phyloP scores from a whole-genome alignment of 2,113 vertebrate genomes.

The Okapia johnstoni region DNA sequence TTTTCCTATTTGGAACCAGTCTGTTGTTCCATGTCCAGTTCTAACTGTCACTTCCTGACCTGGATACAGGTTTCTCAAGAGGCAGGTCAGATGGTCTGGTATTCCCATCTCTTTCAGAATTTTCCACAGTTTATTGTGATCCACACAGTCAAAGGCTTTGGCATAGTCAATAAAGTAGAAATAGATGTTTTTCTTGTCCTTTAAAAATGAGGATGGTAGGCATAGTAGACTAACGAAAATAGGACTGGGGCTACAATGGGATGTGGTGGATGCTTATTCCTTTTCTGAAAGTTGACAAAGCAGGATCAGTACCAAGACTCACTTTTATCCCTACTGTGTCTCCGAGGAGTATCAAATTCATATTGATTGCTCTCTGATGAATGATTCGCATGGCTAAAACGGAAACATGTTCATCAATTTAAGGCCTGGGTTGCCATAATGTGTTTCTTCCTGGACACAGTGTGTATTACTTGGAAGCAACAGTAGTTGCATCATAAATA shows the following conservation, averaged over 20 bases:
- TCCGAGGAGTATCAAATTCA: slow-evolving; percentile 54
- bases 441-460: slow-evolving; percentile 32
- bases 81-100: too few species aligned
- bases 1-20: too few species aligned
- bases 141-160: too few species aligned
- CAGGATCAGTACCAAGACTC: neutral
- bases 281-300: slow-evolving; percentile 16
- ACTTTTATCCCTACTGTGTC: neutral
- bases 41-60: too few species aligned
- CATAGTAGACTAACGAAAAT: neutral
- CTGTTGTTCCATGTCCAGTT: too few species aligned
- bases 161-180: too few species aligned
- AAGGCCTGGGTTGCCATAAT: slow-evolving; percentile 27
- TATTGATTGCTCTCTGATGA: slow-evolving; percentile 49
- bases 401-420: slow-evolving; percentile 59
- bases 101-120: too few species aligned
- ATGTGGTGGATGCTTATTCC: neutral
- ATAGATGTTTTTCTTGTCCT: neutral
- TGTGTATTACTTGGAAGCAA: slow-evolving; percentile 31
- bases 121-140: too few species aligned
- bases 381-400: slow-evolving; percentile 66
- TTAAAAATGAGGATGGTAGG: slow-evolving; percentile 15
- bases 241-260: neutral
- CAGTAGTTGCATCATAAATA: slow-evolving; percentile 48
- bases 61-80: too few species aligned